Evolutionary conservation across 2,113 vertebrate species (phyloP), one percentile per base, ranked within the genome.

Genomic region (Lathamus discolor): DNA sequence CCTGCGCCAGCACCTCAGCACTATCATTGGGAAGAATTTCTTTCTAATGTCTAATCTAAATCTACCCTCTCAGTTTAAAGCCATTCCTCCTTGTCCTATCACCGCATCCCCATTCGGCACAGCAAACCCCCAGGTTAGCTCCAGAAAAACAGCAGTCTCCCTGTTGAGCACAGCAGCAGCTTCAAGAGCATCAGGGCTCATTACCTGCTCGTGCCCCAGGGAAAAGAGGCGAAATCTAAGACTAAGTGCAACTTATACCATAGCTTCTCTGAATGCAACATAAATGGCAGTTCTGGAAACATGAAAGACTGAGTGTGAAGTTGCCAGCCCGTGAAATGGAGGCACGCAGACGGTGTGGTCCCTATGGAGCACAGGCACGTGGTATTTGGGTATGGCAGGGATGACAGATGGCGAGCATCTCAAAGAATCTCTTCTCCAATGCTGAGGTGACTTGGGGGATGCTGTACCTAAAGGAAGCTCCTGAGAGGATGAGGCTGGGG

Each of bases 311-410:
- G 24, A 44, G 33, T 9, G 43, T 48, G 66, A 43, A 6, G 3
- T 33, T 46, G 39, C 28, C 73, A 33, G 37, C 39, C 39, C 6
- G 0, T 64, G 43, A 33, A 39, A 68, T 1, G 19, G 74, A 12
- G 73, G n/a, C 37, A 17, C 0, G 0, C 15, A 0, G 33, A 13
- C 1, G 5, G 16, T 31, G 10, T 28, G 27, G 68, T 66, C 76
- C 67, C 90, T 1, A 6, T 0, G 27, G 55, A 35, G 52, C 0
- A 0, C 27, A 7, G 49, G 43, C 3, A 0, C 2, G 33, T 6
- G 49, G 25, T n/a, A 27, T 16, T 20, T 10, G 48, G 31, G 22
- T 11, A 37, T 9, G 25, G 43, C 8, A 13, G 83, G 63, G 51
- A 25, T 61, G 81, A 7, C 55, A 89, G 89, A 78, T 63, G 83